Evolutionary conservation across 2,797 vertebrate species (phyloP).

Genomic region (Tympanoctomys barrerae): DNA sequence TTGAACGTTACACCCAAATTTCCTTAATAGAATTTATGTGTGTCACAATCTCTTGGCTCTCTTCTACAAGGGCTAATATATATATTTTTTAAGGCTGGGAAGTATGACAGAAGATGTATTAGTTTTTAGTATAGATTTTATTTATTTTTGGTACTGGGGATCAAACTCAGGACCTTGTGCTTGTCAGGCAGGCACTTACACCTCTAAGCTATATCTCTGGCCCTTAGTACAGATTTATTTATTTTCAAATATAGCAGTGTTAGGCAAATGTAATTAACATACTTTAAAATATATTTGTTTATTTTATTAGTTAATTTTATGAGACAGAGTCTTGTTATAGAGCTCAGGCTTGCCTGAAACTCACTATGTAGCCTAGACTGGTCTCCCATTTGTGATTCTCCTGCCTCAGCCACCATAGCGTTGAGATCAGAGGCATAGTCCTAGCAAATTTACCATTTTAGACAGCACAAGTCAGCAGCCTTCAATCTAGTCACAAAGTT

Average conservation of each 20-base stretch:
- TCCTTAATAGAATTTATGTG: neutral
- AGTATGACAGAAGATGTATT: neutral
- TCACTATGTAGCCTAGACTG: too few species aligned
- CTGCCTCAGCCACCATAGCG: neutral
- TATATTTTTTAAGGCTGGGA: neutral
- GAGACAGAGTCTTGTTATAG: neutral
- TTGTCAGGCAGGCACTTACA: too few species aligned
- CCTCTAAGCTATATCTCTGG: too few species aligned
- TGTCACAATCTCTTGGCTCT: neutral
- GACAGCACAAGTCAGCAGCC: neutral
- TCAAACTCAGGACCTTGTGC: too few species aligned
- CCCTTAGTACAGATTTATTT: slow-evolving; percentile 2
- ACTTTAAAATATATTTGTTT: neutral
- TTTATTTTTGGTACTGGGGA: too few species aligned
- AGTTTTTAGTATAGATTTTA: neutral
- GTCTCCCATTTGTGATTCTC: neutral
- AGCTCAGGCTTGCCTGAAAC: neutral
- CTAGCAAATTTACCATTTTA: neutral
- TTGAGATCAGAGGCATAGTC: neutral
- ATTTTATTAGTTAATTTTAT: neutral
- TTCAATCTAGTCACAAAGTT: neutral
- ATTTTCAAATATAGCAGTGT: slow-evolving; percentile 8
- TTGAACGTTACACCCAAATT: neutral
- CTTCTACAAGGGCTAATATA: neutral
- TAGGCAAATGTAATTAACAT: neutral